Conservation (phyloP, 2,113 vertebrate species). For the Scolopax mira region DNA sequence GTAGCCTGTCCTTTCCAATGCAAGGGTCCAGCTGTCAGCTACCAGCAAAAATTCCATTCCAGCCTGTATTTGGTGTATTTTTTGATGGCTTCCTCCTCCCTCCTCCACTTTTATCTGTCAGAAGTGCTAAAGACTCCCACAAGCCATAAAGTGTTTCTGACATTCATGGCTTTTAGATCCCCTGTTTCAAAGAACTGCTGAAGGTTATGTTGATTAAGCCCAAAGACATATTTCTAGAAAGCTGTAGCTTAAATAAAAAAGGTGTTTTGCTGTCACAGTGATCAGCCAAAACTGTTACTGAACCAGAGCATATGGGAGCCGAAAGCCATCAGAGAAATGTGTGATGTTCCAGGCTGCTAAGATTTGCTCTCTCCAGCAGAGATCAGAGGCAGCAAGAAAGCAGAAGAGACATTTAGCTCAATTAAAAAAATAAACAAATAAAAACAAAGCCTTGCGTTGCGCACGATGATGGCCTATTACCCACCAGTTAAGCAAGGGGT, state of each 20-base stretch:
- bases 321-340: not conserved
- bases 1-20: not conserved
- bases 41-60: not conserved
- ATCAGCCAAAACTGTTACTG: slow-evolving; percentile 32
- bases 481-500: not conserved
- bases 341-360: slow-evolving; percentile 3
- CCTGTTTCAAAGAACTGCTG: slow-evolving; percentile 46
- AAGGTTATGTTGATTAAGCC: slow-evolving; percentile 62
- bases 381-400: not conserved
- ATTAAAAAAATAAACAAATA: slow-evolving; percentile 36
- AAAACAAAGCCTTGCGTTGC: not conserved
- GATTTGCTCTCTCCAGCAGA: slow-evolving; percentile 30
- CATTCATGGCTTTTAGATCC: slow-evolving; percentile 55
- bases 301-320: slow-evolving; percentile 10
- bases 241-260: slow-evolving; percentile 30
- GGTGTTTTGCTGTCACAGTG: slow-evolving; percentile 18
- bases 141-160: slow-evolving; percentile 57
- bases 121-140: slow-evolving; percentile 20
- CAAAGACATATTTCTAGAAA: slow-evolving; percentile 53
- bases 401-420: not conserved
- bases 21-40: not conserved
- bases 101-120: slow-evolving; percentile 53
- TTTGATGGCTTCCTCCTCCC: slow-evolving; percentile 13
- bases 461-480: not conserved
- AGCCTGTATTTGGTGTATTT: not conserved